Evolutionary conservation across 2,797 vertebrate species (phyloP), one percentile per base, ranked within the genome.

Genomic region (Coranthus polyacanthus): DNA sequence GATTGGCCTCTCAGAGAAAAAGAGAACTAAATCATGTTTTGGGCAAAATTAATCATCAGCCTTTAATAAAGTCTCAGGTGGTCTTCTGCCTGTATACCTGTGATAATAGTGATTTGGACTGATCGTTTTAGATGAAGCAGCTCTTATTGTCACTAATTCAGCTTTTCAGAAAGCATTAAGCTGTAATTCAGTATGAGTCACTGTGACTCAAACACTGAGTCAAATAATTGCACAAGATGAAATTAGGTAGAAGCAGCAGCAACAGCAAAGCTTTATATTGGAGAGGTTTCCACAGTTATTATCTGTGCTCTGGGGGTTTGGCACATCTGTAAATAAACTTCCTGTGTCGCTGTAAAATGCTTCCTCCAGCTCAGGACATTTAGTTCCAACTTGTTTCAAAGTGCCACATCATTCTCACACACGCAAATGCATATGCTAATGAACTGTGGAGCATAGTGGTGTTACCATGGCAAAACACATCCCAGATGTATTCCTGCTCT

Each of bases 381-480:
- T 37, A 17, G 20, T 47, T 58, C 58, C 29, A 16, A 34, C 43
- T 60, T 45, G 29, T 58, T 63, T 53, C 7, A 5, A 21, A 63
- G 29, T 5, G 58, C 32, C 53, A 51, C 49, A 45, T 53, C 46
- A 39, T 36, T 72, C 59, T 47, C 46, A n/a, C 51, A 59, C 32
- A 32, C 29, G 36, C 36, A 65, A 78, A 78, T 57, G 16, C 37
- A 15, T 29, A 76, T 70, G 78, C 66, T 77, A 79, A 83, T 81
- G 29, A 64, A 51, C 67, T 58, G 18, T 34, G 13, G 45, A 58
- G 56, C 44, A 67, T 69, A 68, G 37, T 24, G 0, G 59, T 0
- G 55, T 67, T 72, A 44, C 75, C 63, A 46, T 17, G 36, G 66
- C 36, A 62, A n/a, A 79, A 78, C 41, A 16, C 55, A 34, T 56